Conservation (phyloP, 2,888 invertebrate genomes). For the Agrenia bidenticulata region DNA sequence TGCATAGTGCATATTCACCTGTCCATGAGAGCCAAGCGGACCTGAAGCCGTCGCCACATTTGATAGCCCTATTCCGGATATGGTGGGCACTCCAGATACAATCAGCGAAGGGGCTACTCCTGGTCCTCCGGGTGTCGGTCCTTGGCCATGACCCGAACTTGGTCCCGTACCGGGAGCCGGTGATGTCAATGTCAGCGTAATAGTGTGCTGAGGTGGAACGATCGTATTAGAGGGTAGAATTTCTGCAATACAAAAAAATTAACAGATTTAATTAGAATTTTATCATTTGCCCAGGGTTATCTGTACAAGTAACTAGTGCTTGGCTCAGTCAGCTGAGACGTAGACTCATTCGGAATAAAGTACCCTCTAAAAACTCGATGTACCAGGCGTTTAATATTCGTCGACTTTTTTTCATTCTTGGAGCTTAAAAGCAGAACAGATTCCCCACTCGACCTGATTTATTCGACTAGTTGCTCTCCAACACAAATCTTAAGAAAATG, state of each 20-base stretch:
- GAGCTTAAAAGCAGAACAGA: no score
- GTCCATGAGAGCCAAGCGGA: slow-evolving; percentile 17
- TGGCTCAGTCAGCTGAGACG: no score
- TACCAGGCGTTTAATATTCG: not conserved
- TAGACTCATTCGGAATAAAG: no score
- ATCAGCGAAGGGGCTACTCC: slow-evolving; percentile 26
- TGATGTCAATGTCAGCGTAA: slow-evolving; percentile 31
- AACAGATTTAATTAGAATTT: no score
- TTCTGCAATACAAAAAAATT: not conserved
- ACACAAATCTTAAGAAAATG: no score
- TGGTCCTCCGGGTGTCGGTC: slow-evolving; percentile 2
- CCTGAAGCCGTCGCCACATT: slow-evolving; percentile 13
- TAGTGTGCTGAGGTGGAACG: slow-evolving; percentile 26
- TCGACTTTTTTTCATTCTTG: slow-evolving; percentile 3
- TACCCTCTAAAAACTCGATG: no score
- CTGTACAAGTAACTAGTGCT: no score
- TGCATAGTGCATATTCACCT: slow-evolving; percentile 28
- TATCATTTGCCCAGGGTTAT: no score
- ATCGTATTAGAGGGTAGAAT: not conserved
- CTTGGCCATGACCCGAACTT: slow-evolving; percentile 15
- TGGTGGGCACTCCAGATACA: slow-evolving; percentile 21
- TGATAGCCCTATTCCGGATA: slow-evolving; percentile 21
- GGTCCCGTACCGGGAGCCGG: slow-evolving; percentile 25
- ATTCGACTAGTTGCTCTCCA: no score
- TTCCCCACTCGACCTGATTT: no score